Conservation (phyloP, 2,888 invertebrate genomes). For the Phragmatobia fuliginosa region DNA sequence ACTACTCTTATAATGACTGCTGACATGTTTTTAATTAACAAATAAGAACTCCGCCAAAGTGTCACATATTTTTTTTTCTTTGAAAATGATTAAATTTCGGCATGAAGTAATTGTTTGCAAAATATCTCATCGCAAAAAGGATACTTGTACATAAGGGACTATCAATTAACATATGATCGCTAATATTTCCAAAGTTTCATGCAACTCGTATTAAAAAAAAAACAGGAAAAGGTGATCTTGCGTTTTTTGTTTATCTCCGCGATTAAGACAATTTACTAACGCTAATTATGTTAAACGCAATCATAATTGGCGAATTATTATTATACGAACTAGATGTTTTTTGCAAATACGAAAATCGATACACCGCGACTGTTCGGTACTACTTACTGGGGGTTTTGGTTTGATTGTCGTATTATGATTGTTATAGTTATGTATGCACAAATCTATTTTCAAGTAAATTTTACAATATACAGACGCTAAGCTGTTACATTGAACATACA, state of each 20-base stretch:
- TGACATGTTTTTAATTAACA: not conserved
- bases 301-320: slow-evolving; percentile 7
- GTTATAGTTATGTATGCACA: no score
- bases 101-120: not conserved
- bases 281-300: slow-evolving; percentile 4
- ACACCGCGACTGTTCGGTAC: no score
- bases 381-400: no score
- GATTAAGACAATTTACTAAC: not conserved
- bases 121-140: not conserved
- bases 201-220: slow-evolving; percentile 6
- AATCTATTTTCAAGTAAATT: no score
- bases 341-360: not conserved
- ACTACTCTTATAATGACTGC: not conserved
- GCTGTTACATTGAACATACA: no score
- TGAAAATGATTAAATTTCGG: not conserved
- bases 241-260: not conserved
- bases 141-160: not conserved
- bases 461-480: no score
- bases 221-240: not conserved
- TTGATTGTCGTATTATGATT: not conserved
- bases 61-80: not conserved
- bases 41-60: not conserved
- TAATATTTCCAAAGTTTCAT: slow-evolving; percentile 3
- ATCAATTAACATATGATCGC: slow-evolving; percentile 11
- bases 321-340: not conserved